Conservation (phyloP, 2,113 vertebrate genomes). For the Aldabrachelys gigantea region DNA sequence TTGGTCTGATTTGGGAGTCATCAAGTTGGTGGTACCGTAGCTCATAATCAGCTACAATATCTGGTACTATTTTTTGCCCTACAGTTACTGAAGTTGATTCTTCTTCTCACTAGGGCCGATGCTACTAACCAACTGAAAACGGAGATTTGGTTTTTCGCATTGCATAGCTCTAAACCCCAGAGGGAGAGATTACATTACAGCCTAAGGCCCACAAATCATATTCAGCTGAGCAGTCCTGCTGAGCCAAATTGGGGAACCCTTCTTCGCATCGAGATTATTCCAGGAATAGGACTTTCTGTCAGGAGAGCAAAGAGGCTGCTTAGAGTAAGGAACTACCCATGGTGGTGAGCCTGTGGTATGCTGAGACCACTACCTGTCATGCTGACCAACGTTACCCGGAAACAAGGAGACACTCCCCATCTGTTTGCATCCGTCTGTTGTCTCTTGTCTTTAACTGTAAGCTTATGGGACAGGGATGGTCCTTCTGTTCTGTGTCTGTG, state of each 20-base stretch:
- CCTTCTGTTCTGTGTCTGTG: background rate
- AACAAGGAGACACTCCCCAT: background rate
- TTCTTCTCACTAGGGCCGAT: background rate
- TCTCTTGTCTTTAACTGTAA: background rate
- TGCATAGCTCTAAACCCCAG: background rate
- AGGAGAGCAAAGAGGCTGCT: background rate
- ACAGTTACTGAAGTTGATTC: background rate
- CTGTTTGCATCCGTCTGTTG: no score
- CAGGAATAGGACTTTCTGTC: background rate
- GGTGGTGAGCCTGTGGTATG: background rate
- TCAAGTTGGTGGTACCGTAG: background rate
- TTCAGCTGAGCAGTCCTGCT: background rate
- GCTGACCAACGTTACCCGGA: background rate
- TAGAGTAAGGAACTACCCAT: background rate
- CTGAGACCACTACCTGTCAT: background rate
- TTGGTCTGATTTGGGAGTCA: background rate
- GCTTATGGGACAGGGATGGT: background rate
- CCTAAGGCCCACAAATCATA: background rate
- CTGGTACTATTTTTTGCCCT: background rate
- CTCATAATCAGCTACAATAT: background rate
- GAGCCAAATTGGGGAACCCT: background rate
- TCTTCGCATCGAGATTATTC: background rate
- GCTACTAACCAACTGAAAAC: background rate
- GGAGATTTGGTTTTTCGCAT: background rate
- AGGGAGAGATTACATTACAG: background rate